Percentiles rank a stretch among this genome's conserved stretches.
These are phyloP conservation scores for Drosophila buzzatii DNA, from an alignment of 2,888 invertebrate genomes.

Conservation along the genomic window DNA sequence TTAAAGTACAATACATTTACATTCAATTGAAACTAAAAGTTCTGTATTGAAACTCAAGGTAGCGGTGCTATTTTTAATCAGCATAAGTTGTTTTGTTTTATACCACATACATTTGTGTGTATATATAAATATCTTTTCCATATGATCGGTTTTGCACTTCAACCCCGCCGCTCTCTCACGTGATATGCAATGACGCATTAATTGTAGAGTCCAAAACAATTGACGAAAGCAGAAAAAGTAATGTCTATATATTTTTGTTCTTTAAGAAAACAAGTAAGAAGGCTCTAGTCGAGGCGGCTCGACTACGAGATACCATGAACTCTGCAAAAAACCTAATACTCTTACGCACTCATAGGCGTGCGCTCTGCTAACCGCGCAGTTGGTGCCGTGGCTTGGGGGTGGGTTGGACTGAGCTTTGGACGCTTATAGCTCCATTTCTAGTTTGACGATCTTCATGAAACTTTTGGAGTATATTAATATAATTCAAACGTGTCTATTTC, in stretches of 20 bases:
- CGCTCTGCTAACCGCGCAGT: too few relatives aligned
- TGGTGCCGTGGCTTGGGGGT: too few relatives aligned
- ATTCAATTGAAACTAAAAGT: background rate
- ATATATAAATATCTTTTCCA: conserved; percentile 25
- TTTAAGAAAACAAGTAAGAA: too few relatives aligned
- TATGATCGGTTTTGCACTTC: conserved; percentile 25
- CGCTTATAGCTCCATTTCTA: too few relatives aligned
- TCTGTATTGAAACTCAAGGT: background rate
- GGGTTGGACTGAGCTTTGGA: too few relatives aligned
- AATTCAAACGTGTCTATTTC: too few relatives aligned
- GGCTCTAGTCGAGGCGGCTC: too few relatives aligned
- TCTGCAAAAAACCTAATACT: too few relatives aligned
- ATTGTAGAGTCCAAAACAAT: conserved; percentile 41
- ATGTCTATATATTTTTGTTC: conserved; percentile 6
- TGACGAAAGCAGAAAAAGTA: conserved; percentile 36
- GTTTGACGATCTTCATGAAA: too few relatives aligned
- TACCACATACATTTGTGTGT: background rate
- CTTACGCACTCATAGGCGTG: too few relatives aligned
- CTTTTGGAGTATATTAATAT: too few relatives aligned
- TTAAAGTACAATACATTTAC: background rate
- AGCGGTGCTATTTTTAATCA: conserved; percentile 33
- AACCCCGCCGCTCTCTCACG: conserved; percentile 30
- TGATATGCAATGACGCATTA: conserved; percentile 43
- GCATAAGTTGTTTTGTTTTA: conserved; percentile 17
- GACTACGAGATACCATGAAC: too few relatives aligned